Percentiles rank a stretch among this genome's conserved stretches.
These are phyloP conservation scores for Aphaenogaster floridana DNA, from an alignment of 1,140 invertebrate genomes.

Conservation along the genomic window DNA sequence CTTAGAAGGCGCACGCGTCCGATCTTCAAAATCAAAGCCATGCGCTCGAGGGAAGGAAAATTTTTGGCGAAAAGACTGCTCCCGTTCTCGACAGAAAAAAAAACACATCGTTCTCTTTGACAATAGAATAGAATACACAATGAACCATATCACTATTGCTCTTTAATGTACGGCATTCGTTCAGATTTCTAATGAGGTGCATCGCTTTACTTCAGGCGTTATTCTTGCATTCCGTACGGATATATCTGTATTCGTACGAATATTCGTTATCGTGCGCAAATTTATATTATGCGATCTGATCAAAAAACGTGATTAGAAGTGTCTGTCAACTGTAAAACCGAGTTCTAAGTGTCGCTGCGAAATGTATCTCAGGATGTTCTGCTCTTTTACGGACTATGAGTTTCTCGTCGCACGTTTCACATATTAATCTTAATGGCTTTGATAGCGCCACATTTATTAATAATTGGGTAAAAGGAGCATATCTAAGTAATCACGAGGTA, in stretches of 20 bases:
- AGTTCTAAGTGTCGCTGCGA: constrained; percentile 64
- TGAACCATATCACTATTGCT: constrained; percentile 21
- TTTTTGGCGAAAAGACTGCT: constrained; percentile 65
- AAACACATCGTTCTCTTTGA: constrained; percentile 48
- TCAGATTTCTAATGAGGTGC: neutral
- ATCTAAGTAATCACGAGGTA: constrained; percentile 73
- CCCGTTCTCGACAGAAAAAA: constrained; percentile 45
- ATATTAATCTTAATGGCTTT: constrained; percentile 72
- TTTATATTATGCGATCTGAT: constrained; percentile 27
- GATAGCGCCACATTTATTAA: constrained; percentile 73
- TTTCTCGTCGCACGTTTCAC: constrained; percentile 62
- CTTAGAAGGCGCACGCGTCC: constrained; percentile 37
- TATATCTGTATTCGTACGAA: constrained; percentile 17
- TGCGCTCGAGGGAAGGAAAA: constrained; percentile 23
- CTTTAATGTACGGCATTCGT: constrained; percentile 31
- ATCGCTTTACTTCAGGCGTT: constrained; percentile 9
- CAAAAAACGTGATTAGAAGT: constrained; percentile 40
- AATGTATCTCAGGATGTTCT: constrained; percentile 73
- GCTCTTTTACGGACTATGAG: constrained; percentile 64
- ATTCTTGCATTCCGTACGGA: constrained; percentile 37
- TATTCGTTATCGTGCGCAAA: constrained; percentile 38
- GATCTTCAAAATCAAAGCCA: constrained; percentile 45
- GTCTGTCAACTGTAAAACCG: constrained; percentile 44
- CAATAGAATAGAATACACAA: constrained; percentile 37
- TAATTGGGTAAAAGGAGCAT: constrained; percentile 73